Evolutionary conservation across 2,888 invertebrate genomes (phyloP), one percentile per base, ranked within the genome.

Genomic region (Stenodera caucasica): DNA sequence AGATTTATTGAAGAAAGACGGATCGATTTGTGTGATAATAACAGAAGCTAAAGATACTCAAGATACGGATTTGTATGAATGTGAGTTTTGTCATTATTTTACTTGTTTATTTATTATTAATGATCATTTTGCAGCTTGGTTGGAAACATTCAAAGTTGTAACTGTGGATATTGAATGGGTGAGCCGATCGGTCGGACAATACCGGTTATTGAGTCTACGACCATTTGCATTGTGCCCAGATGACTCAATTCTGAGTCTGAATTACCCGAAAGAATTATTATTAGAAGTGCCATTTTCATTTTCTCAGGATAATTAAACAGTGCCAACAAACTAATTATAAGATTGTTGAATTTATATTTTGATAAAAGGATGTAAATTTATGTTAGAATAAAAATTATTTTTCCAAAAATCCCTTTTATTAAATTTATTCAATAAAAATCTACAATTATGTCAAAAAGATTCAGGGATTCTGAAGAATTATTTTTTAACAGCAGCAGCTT

Each of bases 401-500:
- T 32, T 11, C 40, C 8, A 40, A 40, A 40, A 40, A 40, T 40
- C 40, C 40, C 40, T 8, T 40, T 40, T 40, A 40, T 40, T 40
- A 40, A 40, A 40, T 40, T 21, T 35, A 49, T 11, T 49, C 26
- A 49, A 49, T 23, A 49, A 21, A 26, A 5, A 0, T 29, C 14
- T 29, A 37, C 53, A 58, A 57, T 21, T 58, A 32, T 58, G 23
- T 37, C 32, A 12, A 26, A 26, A 26, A 26, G 5, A 26, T 26
- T 26, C 5, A 26, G 26, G 26, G 26, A 52, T 30, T 33, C 15
- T 53, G 7, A n/a, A 8, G n/a, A 53, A 62, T 71, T 75, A 80
- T 73, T 84, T 88, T 82, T 88, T 88, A 79, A 88, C 88, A 60
- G 90, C 63, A 15, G 63, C 91, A 72, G 90, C 89, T 81, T 92